Percentiles rank a stretch among this genome's conserved stretches.
These are phyloP conservation scores for Phorcus lineatus DNA, from an alignment of 2,888 invertebrate species.

Conservation along the genomic window DNA sequence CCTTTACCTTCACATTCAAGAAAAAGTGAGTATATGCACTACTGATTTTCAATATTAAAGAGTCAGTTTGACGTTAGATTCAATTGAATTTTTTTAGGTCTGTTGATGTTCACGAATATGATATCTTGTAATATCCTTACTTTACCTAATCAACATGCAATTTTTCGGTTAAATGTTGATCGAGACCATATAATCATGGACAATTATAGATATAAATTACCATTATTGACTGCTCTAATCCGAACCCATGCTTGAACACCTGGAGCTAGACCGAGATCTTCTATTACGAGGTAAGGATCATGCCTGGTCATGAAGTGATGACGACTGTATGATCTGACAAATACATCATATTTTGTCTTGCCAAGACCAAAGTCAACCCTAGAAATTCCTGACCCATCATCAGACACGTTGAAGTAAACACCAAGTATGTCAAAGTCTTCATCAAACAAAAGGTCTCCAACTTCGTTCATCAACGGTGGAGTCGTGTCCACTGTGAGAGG, in stretches of 20 bases:
- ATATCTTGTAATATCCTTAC: too few relatives aligned
- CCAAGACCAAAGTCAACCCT: constrained; percentile 61
- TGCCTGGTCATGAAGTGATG: constrained; percentile 39
- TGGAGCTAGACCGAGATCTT: constrained; percentile 55
- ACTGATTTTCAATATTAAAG: too few relatives aligned
- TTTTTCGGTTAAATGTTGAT: too few relatives aligned
- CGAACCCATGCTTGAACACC: constrained; percentile 63
- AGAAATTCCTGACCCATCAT: constrained; percentile 49
- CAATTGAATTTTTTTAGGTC: too few relatives aligned
- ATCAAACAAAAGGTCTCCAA: constrained; percentile 57
- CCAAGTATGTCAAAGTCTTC: constrained; percentile 59
- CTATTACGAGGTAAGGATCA: constrained; percentile 46
- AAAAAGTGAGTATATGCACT: too few relatives aligned
- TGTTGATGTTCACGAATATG: too few relatives aligned
- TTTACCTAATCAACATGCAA: too few relatives aligned
- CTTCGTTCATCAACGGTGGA: constrained; percentile 49
- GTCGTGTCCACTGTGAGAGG: constrained; percentile 60
- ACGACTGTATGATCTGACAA: constrained; percentile 45
- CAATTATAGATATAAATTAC: constrained; percentile 32
- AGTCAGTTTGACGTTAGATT: too few relatives aligned
- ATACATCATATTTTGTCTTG: constrained; percentile 58
- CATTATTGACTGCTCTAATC: constrained; percentile 56
- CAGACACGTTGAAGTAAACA: constrained; percentile 53
- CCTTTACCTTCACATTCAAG: too few relatives aligned
- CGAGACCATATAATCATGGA: too few relatives aligned